Conservation (phyloP, 1,140 invertebrate species). For the Gonatopus flavifemur region DNA sequence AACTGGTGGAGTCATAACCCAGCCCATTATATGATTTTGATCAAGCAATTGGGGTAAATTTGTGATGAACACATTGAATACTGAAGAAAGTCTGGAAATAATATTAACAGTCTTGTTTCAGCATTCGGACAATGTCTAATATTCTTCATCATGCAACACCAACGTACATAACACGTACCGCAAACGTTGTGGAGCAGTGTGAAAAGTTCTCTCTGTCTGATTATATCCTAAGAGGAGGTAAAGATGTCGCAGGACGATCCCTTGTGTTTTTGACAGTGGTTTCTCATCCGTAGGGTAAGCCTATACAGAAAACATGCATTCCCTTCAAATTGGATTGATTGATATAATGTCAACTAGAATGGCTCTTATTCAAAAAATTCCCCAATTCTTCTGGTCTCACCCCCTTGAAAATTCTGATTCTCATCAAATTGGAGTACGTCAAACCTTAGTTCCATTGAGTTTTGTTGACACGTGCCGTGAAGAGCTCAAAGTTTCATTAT, state of each 20-base stretch:
- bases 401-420: too few relatives aligned
- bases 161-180: slow-evolving; percentile 61
- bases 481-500: too few relatives aligned
- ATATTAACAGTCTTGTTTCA: background rate
- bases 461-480: too few relatives aligned
- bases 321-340: slow-evolving; percentile 7
- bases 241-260: slow-evolving; percentile 88
- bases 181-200: slow-evolving; percentile 83
- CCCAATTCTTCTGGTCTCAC: too few relatives aligned
- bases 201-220: slow-evolving; percentile 85
- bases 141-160: background rate
- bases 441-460: too few relatives aligned
- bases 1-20: slow-evolving; percentile 80
- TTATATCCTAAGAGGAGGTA: slow-evolving; percentile 94
- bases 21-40: slow-evolving; percentile 91
- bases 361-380: background rate
- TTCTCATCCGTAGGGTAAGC: slow-evolving; percentile 88
- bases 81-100: slow-evolving; percentile 75
- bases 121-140: background rate
- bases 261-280: slow-evolving; percentile 73
- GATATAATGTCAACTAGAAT: background rate
- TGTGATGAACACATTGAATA: slow-evolving; percentile 94
- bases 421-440: too few relatives aligned
- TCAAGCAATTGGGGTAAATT: slow-evolving; percentile 92
- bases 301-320: slow-evolving; percentile 32